phyloP scores from a whole-genome alignment of 2,888 invertebrate species.

The Cristatella mucedo region DNA sequence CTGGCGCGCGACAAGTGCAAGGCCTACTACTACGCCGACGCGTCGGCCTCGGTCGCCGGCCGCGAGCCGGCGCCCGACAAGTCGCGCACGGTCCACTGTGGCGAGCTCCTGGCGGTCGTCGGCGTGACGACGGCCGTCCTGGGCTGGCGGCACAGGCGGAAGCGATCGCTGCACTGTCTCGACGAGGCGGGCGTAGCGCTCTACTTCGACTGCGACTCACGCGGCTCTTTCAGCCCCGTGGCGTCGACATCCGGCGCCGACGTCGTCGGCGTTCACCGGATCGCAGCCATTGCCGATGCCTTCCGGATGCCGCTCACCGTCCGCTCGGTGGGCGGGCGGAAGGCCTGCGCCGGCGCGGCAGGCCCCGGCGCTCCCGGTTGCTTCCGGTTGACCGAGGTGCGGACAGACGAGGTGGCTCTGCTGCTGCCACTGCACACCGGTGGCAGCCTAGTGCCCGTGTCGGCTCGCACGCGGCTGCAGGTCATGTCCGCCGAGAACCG shows the following conservation, averaged over 20 bases:
- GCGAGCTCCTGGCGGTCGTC: conserved; percentile 29
- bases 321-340: conserved; percentile 71
- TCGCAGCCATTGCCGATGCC: conserved; percentile 60
- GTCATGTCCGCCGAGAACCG: conserved; percentile 46
- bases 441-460: conserved; percentile 55
- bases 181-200: conserved; percentile 69
- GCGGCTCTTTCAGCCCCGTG: conserved; percentile 76
- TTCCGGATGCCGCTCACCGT: conserved; percentile 83
- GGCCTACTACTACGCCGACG: conserved; percentile 21
- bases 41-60: no score
- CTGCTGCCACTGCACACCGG: conserved; percentile 26
- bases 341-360: conserved; percentile 49
- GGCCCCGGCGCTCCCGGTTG: conserved; percentile 25
- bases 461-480: conserved; percentile 68
- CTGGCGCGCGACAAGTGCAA: conserved; percentile 50
- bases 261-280: conserved; percentile 83
- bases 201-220: conserved; percentile 65
- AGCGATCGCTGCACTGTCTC: conserved; percentile 59
- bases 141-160: conserved; percentile 26
- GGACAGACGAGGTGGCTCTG: conserved; percentile 31
- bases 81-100: conserved; percentile 17
- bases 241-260: conserved; percentile 75
- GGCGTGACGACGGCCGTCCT: conserved; percentile 18
- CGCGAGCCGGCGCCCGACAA: neutral
- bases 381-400: conserved; percentile 28